Evolutionary conservation across 2,888 invertebrate genomes (phyloP), one percentile per base, ranked within the genome.

Genomic region (Acanthosoma haemorrhoidale): DNA sequence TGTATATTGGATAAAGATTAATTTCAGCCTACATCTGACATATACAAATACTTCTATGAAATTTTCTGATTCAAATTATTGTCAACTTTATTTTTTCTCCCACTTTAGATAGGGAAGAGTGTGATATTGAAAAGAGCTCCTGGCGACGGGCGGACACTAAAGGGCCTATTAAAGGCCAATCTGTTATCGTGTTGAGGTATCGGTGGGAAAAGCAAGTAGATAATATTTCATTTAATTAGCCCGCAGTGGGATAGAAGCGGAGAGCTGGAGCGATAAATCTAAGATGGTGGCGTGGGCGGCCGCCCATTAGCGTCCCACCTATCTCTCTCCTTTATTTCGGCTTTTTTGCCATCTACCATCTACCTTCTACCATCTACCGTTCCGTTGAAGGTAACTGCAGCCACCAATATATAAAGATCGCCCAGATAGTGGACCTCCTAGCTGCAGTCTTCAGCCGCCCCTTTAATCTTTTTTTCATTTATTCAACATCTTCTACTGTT

Each of bases 181-280:
- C 36, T 61, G 61, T 61, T 61, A 61, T 36, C 32, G 61, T 11
- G 36, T 15, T 21, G 11, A 34, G 60, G 34, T 38, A 61, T 38
- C 61, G 36, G 38, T 61, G 61, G 61, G 36, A 36, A 61, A 61
- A 34, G n/a, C 36, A 61, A 61, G 61, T 61, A 61, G 61, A 61
- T 36, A 61, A 61, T 61, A 61, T 36, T 61, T 61, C 61, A 61
- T 61, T 61, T 61, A 61, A 61, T 61, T 61, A 61, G 32, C 61
- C 51, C n/a, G 29, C 38, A n/a, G 25, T 11, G 34, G n/a, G n/a
- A n/a, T n/a, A n/a, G n/a, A n/a, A n/a, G n/a, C n/a, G n/a, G n/a
- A n/a, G n/a, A n/a, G n/a, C n/a, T n/a, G n/a, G 32, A 36, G 36
- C 61, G 36, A 61, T 61, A 61, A 61, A 61, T 61, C 61, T 41